Conservation (phyloP, 2,113 vertebrate species). For the Rhadina sibilatrix region DNA sequence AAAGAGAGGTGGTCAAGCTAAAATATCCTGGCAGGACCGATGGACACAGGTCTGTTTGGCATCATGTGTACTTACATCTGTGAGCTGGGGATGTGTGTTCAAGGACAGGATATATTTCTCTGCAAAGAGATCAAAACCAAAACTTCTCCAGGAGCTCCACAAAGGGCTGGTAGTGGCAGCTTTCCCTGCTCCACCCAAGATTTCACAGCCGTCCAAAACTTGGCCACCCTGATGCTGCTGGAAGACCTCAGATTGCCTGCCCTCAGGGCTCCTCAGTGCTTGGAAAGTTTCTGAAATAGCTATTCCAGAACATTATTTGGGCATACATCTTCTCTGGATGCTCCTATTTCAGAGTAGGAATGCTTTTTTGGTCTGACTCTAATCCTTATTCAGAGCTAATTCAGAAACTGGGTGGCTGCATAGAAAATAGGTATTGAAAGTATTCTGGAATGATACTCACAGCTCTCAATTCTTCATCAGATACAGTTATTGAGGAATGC, state of each 20-base stretch:
- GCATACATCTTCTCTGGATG: not conserved
- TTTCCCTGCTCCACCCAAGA: not conserved
- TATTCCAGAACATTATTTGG: conserved; percentile 14
- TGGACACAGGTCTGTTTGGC: not conserved
- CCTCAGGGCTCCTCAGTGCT: not conserved
- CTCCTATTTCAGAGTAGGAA: conserved; percentile 2
- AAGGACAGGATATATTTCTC: not conserved
- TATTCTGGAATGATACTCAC: conserved; percentile 1
- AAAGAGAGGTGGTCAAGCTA: not conserved
- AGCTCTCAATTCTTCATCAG: not conserved
- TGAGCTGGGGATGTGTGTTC: not conserved
- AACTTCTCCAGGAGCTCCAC: not conserved
- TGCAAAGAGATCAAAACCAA: not conserved
- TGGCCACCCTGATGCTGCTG: conserved; percentile 2
- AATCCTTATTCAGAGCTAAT: not conserved
- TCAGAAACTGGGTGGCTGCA: not conserved
- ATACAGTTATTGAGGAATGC: not conserved
- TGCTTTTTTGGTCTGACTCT: not conserved
- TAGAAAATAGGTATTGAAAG: not conserved
- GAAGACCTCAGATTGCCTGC: conserved; percentile 7
- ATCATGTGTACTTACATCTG: not conserved
- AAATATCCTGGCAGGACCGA: not conserved
- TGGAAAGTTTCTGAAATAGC: conserved; percentile 15
- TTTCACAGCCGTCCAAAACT: not conserved
- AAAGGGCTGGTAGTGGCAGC: not conserved